Evolutionary conservation across 2,113 vertebrate species (phyloP), one percentile per base, ranked within the genome.

Genomic region (Tragelaphus scriptus): DNA sequence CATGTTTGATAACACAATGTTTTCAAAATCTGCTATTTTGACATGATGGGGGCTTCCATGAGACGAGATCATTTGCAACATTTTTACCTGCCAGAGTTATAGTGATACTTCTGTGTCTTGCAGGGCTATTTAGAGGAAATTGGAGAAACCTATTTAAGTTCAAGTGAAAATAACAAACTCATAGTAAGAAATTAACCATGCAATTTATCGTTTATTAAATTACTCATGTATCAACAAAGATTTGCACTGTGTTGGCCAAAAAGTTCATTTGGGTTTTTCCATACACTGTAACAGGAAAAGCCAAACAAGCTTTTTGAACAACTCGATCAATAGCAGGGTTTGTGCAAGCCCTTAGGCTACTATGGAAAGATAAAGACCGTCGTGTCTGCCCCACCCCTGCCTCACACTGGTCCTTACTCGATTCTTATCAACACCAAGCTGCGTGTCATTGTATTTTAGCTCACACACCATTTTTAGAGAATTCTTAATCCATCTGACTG

Each of bases 91-190:
- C 59, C 53, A 19, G 32, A 82, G 2, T 2, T 56, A 53, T 12
- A 44, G 17, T 8, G 6, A 32, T 10, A 56, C 19, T 40, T 92
- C 53, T 84, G 63, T 71, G 32, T 90, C 55, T 51, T 96, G 6
- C 13, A 53, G 12, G 26, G 30, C 17, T 92, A 36, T n/a, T 95
- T 92, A 82, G 79, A 3, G 28, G 55, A 28, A 12, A 88, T 6
- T 91, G 53, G 55, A 90, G 6, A 84, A 89, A 80, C 53, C 65
- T 87, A 63, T 47, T 89, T 87, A 91, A 82, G 61, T 88, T 94
- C 36, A 95, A 36, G 32, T 59, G n/a, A 95, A 97, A 94, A 94
- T 82, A 87, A n/a, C 28, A 93, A 93, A 63, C n/a, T 36, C 49
- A 61, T 80, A 81, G 17, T 79, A 85, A 53, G 36, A 90, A 91